Base-by-base conservation (phyloP, 2,797 vertebrate genomes). In the Aphelocoma californica region DNA sequence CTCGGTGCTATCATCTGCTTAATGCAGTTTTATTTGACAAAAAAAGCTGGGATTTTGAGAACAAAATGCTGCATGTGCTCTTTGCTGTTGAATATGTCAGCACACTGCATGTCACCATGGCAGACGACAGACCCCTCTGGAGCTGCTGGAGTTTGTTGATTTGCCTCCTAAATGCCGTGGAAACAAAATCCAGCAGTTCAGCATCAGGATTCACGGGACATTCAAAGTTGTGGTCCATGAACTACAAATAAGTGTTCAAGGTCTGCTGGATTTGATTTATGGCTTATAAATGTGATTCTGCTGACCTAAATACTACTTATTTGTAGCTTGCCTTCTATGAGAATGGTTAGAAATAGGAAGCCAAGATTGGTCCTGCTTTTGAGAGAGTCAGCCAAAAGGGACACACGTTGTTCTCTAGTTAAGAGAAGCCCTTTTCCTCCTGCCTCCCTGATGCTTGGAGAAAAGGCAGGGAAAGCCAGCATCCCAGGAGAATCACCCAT, bases 251-350 rank as follows among this genome's bases (percentile, higher is more conserved):
- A 84, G 28, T 23, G 18, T 82, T 82, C 60, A 34, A 48, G 51
- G 40, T 79, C 86, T 66, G 60, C 45, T 84, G 74, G 48, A 53
- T 83, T 93, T 96, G 85, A 93, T 93, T 92, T 91, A 85, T 91
- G 42, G 50, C 67, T 89, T 89, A 74, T 47, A 80, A 85, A 78
- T 36, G 15, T 53, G 66, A 84, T 90, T 57, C 44, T 88, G 78
- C 67, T 93, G 81, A 82, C 51, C 51, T 88, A 83, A 95, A 81
- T 84, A 34, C 26, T 83, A 5, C 31, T 93, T 90, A 34, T 53
- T 66, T 79, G 61, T 40, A 81, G 31, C 19, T 85, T 69, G 45
- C 42, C 31, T 81, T 95, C 25, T 9, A 19, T 26, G 51, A 92
- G 44, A 67, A 70, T 6, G 5, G 47, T 62, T 70, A 79, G 74